phyloP scores from a whole-genome alignment of 2,113 vertebrate species.

The Pelecanoides urinatrix region DNA sequence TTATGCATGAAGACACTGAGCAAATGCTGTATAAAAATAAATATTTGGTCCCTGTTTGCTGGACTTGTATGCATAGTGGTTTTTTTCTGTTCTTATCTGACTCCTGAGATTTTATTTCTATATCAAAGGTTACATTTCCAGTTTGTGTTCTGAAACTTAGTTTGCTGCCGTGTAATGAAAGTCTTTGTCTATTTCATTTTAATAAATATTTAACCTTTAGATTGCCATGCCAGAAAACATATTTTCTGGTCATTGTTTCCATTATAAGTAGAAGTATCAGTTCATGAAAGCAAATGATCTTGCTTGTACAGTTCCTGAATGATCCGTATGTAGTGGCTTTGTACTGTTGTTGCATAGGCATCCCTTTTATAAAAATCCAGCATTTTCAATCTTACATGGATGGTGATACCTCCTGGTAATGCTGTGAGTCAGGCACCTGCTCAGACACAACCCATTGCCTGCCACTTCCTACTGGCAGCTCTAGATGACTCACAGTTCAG shows the following conservation, averaged over 20 bases:
- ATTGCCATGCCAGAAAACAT: not conserved
- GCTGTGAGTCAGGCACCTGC: constrained; percentile 18
- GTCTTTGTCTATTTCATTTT: not conserved
- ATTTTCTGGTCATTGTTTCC: not conserved
- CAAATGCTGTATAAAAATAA: not conserved
- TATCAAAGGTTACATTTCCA: not conserved
- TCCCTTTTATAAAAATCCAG: not conserved
- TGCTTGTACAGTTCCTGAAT: not conserved
- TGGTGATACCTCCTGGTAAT: not conserved
- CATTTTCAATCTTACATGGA: not conserved
- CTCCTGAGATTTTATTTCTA: not conserved
- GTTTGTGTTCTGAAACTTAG: not conserved
- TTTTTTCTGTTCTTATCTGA: not conserved
- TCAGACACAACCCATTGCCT: not conserved
- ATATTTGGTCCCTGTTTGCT: not conserved
- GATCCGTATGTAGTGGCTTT: not conserved
- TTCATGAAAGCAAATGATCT: not conserved
- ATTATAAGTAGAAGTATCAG: not conserved
- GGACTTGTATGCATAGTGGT: not conserved
- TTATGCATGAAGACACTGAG: not conserved
- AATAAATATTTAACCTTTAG: not conserved
- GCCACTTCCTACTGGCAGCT: constrained; percentile 17
- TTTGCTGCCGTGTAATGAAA: not conserved
- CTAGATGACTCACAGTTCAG: not conserved
- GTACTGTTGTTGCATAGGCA: not conserved